Conservation (phyloP, 2,113 vertebrate species). For the Neodon shergylaensis region DNA sequence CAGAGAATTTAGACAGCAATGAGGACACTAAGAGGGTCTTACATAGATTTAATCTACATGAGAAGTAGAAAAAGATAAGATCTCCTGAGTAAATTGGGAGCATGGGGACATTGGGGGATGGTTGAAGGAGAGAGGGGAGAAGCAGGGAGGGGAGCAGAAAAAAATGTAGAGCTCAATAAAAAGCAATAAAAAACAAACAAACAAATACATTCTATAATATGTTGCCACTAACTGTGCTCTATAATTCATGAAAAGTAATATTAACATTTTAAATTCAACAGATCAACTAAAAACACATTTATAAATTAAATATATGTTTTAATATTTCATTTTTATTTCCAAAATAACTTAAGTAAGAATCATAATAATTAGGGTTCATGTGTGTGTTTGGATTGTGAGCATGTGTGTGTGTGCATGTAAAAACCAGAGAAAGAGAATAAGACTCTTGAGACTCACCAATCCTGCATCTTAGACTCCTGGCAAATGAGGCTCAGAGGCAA, state of each 20-base stretch:
- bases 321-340: conserved; percentile 15
- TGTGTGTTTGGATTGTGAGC: neutral
- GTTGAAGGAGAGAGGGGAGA: no score
- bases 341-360: neutral
- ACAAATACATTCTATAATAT: neutral
- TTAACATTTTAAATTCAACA: neutral
- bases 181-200: neutral
- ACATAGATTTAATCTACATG: no score
- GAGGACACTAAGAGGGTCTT: no score
- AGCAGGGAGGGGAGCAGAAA: no score
- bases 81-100: no score
- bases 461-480: neutral
- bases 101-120: no score
- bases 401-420: no score
- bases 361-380: neutral
- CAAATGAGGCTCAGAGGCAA: no score
- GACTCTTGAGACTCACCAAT: neutral
- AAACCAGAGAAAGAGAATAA: neutral
- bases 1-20: no score
- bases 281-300: neutral
- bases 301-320: neutral
- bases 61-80: no score
- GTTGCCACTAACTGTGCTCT: neutral
- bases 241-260: neutral
- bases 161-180: no score